These are phyloP conservation scores for Lontra canadensis DNA, from an alignment of 2,113 vertebrate species.

Conservation along the genomic window DNA sequence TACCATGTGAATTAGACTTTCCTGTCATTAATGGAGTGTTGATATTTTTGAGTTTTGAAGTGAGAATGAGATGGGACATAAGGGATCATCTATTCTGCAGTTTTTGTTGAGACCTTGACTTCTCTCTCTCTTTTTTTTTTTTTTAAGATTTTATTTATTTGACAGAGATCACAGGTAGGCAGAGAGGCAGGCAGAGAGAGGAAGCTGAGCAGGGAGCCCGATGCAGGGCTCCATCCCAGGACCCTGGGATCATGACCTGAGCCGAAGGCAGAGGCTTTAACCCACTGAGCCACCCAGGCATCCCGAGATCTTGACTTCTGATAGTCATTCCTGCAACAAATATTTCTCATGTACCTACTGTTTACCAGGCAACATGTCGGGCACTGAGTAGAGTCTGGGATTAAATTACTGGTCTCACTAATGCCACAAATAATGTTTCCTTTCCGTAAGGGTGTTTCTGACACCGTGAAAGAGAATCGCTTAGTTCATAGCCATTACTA, in stretches of 20 bases:
- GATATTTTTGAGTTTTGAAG: not conserved
- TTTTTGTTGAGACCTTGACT: not conserved
- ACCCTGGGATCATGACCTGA: no score
- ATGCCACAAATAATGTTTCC: not conserved
- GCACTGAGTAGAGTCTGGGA: not conserved
- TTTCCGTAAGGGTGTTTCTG: not conserved
- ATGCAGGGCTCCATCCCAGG: no score
- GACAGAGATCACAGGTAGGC: no score
- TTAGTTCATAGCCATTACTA: not conserved
- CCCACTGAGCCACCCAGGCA: no score
- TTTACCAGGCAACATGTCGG: not conserved
- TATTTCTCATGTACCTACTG: not conserved
- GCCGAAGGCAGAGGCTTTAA: no score
- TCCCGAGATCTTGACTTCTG: not conserved
- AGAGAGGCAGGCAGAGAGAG: no score
- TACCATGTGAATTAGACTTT: not conserved
- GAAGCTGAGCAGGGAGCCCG: no score
- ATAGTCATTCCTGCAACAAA: not conserved
- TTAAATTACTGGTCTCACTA: not conserved
- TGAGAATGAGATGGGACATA: not conserved
- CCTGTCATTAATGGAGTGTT: not conserved
- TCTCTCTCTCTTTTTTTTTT: no score
- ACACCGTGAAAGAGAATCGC: not conserved
- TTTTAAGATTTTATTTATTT: no score
- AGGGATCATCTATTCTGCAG: not conserved